Percentiles rank a stretch among this genome's conserved stretches.
phyloP scores from a whole-genome alignment of 2,797 vertebrate genomes.

The Silurus lanzhouensis region DNA sequence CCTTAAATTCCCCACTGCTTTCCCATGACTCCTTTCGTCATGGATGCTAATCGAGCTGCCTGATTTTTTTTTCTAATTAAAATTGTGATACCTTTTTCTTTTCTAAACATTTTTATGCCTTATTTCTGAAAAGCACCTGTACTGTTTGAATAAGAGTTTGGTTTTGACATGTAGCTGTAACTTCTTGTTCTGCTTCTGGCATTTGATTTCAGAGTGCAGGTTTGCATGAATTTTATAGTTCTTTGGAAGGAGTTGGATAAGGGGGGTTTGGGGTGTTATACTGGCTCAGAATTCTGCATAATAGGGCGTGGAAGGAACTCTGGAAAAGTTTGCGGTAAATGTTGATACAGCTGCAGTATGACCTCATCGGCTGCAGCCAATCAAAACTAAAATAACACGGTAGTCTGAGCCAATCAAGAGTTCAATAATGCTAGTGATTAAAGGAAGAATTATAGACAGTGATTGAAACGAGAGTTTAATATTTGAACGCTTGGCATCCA shows the following conservation, averaged over 20 bases:
- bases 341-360: constrained; percentile 65
- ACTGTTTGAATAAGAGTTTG: constrained; percentile 20
- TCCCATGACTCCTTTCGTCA: neutral
- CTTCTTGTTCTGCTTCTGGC: constrained; percentile 7
- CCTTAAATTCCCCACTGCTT: neutral
- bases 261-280: neutral
- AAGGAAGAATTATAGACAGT: constrained; percentile 46
- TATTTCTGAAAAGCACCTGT: neutral
- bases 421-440: constrained; percentile 56
- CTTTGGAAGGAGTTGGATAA: constrained; percentile 14
- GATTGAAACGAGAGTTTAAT: constrained; percentile 37
- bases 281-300: constrained; percentile 25
- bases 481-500: constrained; percentile 26
- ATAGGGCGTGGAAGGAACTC: constrained; percentile 40
- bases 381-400: constrained; percentile 60
- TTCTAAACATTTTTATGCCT: neutral
- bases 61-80: neutral
- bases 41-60: neutral
- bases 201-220: constrained; percentile 11
- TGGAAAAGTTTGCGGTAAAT: constrained; percentile 52
- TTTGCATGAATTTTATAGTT: constrained; percentile 23
- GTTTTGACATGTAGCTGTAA: neutral
- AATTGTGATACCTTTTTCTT: neutral
- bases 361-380: constrained; percentile 66
- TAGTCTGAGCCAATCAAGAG: constrained; percentile 59